Evolutionary conservation across 2,888 invertebrate genomes (phyloP), one percentile per base, ranked within the genome.

Genomic region (Choristoneura rosaceana): DNA sequence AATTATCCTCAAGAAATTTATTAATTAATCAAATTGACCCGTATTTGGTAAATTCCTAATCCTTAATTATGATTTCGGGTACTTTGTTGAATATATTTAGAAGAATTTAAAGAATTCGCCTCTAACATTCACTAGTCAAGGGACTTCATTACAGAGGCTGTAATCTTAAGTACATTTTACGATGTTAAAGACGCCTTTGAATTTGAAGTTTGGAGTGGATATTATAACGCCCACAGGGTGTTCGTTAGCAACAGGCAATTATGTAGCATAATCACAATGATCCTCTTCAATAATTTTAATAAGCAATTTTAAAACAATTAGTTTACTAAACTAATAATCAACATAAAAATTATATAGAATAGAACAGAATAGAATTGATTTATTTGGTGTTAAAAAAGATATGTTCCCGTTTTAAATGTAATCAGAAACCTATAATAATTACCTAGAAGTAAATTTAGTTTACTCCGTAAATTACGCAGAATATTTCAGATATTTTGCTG

Each of bases 121-220:
- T 0, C 34, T 15, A 4, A 65, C 52, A 60, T 66, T 50, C 4
- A 15, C 52, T 66, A 62, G 17, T 62, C 7, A 62, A 62, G 8
- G n/a, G n/a, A 34, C 45, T 45, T 71, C 25, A 66, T 71, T 66
- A 38, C 38, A 66, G 55, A 25, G 33, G 34, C 33, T 43, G 52
- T 62, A 55, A 55, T 50, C 12, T 33, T 17, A 8, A 15, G 50
- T 55, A 55, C 8, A 69, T 69, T 63, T 63, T 58, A 33, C 9
- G 55, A 15, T 69, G 55, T 58, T 63, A 25, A 45, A 63, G 33
- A 4, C 33, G 41, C 14, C 12, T 7, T 12, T 62, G 25, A 34
- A 17, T 69, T 45, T 60, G 12, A 60, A 68, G 38, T 68, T 61
- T 38, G 15, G 47, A 55, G 17, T 47, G 17, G 43, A 59, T 67